These are phyloP conservation scores for Salvelinus fontinalis DNA, from an alignment of 2,113 vertebrate genomes.

Conservation along the genomic window DNA sequence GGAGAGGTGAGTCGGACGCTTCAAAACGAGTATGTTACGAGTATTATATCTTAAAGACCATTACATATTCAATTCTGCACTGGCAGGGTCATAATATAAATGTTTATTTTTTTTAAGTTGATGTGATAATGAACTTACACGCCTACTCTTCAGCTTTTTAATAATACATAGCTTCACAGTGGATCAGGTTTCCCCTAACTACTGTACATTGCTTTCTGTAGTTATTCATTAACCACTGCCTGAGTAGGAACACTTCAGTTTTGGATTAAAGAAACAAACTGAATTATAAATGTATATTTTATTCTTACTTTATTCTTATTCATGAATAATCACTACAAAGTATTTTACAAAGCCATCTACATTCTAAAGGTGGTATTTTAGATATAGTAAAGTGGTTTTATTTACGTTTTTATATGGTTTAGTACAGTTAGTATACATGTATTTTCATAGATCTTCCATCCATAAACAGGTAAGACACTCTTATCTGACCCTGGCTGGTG, in stretches of 20 bases:
- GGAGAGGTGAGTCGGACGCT: constrained; percentile 31
- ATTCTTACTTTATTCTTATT: neutral
- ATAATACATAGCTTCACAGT: constrained; percentile 15
- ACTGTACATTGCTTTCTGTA: neutral
- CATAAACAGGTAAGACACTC: no score
- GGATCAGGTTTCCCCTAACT: constrained; percentile 11
- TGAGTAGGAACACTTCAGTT: neutral
- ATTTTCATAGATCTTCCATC: no score
- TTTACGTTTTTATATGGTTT: no score
- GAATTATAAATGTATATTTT: neutral
- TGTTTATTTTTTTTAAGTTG: neutral
- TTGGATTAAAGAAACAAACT: neutral
- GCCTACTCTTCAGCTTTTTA: neutral
- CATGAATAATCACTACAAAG: neutral
- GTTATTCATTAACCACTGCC: constrained; percentile 1
- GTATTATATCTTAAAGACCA: neutral
- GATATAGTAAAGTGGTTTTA: no score
- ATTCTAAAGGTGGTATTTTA: neutral
- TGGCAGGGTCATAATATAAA: neutral
- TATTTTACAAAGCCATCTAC: neutral
- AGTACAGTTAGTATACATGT: no score
- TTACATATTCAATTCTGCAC: neutral
- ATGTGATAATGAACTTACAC: neutral
- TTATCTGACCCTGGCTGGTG: no score
- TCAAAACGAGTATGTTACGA: neutral